A percentile compares a stretch with the other conserved stretches of the same genome.
Conservation (phyloP, 2,113 vertebrate species). For the Scomber colias region DNA sequence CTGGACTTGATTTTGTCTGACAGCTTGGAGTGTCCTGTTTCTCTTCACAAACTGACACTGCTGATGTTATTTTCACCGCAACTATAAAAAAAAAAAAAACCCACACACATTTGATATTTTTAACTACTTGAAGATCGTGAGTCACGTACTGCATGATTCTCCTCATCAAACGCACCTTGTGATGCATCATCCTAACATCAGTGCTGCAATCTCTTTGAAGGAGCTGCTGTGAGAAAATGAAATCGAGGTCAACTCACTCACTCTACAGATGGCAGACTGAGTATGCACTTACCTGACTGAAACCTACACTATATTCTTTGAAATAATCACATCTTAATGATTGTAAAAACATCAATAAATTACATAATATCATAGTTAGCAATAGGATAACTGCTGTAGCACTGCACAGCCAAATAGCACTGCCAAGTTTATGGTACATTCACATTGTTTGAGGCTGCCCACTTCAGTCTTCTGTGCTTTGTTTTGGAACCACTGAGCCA, state of each 20-base stretch:
- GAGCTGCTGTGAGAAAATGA: not conserved
- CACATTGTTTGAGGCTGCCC: constrained; percentile 19
- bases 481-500: constrained; percentile 71
- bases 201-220: constrained; percentile 8
- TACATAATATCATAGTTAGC: not conserved
- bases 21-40: constrained; percentile 15
- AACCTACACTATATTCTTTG: not conserved
- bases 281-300: not conserved
- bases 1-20: not conserved
- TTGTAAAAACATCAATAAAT: not conserved
- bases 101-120: constrained; percentile 33
- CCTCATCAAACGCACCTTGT: constrained; percentile 8
- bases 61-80: constrained; percentile 48
- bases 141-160: not conserved
- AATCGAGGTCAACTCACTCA: constrained; percentile 17
- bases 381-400: constrained; percentile 3
- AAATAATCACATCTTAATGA: not conserved
- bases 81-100: not conserved
- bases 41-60: constrained; percentile 34
- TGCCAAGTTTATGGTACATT: constrained; percentile 39
- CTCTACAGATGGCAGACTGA: not conserved
- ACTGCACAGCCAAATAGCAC: constrained; percentile 1
- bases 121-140: not conserved
- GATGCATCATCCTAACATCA: constrained; percentile 2
- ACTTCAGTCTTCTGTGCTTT: constrained; percentile 48